Conservation (phyloP, 2,797 vertebrate genomes). For the Acrossocheilus fasciatus region DNA sequence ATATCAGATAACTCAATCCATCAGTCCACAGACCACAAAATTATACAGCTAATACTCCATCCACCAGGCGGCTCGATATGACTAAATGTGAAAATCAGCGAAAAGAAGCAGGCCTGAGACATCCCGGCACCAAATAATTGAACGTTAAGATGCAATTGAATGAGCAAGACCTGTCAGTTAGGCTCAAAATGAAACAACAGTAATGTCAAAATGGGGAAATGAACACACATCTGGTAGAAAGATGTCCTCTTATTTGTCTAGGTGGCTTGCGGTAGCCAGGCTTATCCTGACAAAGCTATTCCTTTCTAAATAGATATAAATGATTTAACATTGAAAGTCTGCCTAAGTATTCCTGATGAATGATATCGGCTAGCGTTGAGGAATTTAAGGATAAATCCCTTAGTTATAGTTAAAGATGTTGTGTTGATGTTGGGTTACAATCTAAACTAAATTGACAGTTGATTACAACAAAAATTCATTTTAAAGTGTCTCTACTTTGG, state of each 20-base stretch:
- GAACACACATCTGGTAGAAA: conserved; percentile 72
- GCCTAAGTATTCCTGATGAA: conserved; percentile 54
- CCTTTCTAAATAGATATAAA: conserved; percentile 37
- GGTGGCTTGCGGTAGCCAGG: conserved; percentile 41
- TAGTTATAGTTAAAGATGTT: background rate
- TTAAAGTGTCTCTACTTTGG: background rate
- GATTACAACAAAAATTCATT: background rate
- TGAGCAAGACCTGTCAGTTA: conserved; percentile 69
- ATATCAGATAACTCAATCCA: conserved; percentile 70
- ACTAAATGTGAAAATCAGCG: conserved; percentile 71
- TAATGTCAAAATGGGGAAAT: conserved; percentile 59
- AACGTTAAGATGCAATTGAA: conserved; percentile 78
- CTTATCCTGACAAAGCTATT: conserved; percentile 50
- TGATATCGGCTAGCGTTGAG: conserved; percentile 12
- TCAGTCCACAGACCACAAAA: conserved; percentile 80
- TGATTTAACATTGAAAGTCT: conserved; percentile 52
- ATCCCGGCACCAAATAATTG: conserved; percentile 83
- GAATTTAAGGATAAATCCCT: conserved; percentile 61
- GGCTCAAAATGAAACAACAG: conserved; percentile 60
- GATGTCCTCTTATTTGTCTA: conserved; percentile 64
- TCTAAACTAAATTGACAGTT: background rate
- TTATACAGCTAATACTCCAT: conserved; percentile 78
- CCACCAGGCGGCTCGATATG: conserved; percentile 65
- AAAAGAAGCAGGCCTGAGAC: conserved; percentile 75
- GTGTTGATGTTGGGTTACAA: background rate